Evolutionary conservation across 2,797 vertebrate genomes (phyloP).

Genomic region (Discoglossus pictus): DNA sequence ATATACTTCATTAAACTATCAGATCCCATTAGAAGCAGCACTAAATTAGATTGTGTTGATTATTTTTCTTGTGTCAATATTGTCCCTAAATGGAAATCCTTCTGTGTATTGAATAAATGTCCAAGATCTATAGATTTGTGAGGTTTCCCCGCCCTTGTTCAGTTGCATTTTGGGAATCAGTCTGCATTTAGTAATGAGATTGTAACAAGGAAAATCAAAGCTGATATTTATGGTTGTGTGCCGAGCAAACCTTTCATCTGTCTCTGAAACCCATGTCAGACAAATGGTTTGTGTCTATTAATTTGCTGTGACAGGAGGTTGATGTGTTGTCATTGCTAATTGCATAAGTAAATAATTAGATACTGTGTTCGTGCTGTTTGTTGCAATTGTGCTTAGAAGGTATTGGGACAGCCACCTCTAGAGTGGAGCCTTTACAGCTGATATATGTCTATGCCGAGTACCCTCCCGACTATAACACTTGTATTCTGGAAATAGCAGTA

Average conservation of each 20-base stretch:
- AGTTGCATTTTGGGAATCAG: conserved; percentile 23
- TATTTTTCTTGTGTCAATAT: conserved; percentile 9
- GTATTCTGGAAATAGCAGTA: too few species aligned
- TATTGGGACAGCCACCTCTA: not conserved
- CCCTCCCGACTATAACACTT: too few species aligned
- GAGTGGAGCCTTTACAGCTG: not conserved
- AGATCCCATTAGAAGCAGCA: not conserved
- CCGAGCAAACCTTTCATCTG: conserved; percentile 36
- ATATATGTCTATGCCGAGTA: too few species aligned
- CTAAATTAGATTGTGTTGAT: conserved; percentile 22
- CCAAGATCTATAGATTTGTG: conserved; percentile 31
- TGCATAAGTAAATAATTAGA: conserved; percentile 22
- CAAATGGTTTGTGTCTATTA: conserved; percentile 35
- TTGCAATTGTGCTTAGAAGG: conserved; percentile 24
- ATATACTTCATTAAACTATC: too few species aligned
- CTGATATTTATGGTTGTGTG: conserved; percentile 37
- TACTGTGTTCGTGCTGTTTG: conserved; percentile 5
- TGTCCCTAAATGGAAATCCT: conserved; percentile 11
- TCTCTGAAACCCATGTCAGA: conserved; percentile 17
- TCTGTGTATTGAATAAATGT: conserved; percentile 30
- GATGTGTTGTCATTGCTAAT: conserved; percentile 34
- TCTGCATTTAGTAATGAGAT: conserved; percentile 34
- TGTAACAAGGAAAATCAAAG: conserved; percentile 16
- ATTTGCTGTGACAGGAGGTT: conserved; percentile 39
- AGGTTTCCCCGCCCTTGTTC: conserved; percentile 5